Evolutionary conservation across 2,888 invertebrate species (phyloP).

Genomic region (Dermolepida albohirtum): DNA sequence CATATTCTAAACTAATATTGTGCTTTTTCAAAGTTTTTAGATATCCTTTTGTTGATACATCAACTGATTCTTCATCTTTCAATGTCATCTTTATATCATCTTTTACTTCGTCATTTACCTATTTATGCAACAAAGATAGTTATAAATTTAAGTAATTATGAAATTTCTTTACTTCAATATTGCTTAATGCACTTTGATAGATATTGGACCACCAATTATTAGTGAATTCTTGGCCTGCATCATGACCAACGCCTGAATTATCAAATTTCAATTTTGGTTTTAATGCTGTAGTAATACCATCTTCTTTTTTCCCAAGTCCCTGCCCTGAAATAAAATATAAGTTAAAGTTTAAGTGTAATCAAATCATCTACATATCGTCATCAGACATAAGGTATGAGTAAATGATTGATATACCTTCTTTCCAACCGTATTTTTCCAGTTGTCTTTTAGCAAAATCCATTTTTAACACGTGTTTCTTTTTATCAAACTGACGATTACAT

Average conservation of each 20-base stretch:
- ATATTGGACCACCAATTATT: slow-evolving; percentile 88
- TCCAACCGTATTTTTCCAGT: slow-evolving; percentile 83
- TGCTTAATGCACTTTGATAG: slow-evolving; percentile 79
- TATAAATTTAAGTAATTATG: slow-evolving; percentile 21
- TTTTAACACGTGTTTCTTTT: slow-evolving; percentile 41
- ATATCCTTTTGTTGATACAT: slow-evolving; percentile 61
- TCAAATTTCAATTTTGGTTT: slow-evolving; percentile 87
- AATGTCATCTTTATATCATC: slow-evolving; percentile 43
- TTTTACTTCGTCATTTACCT: slow-evolving; percentile 50
- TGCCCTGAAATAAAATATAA: slow-evolving; percentile 70
- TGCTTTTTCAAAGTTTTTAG: slow-evolving; percentile 57
- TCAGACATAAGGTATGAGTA: too few species aligned
- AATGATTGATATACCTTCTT: slow-evolving; percentile 66
- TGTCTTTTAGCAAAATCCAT: slow-evolving; percentile 81
- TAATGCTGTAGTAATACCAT: slow-evolving; percentile 81
- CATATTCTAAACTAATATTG: slow-evolving; percentile 60
- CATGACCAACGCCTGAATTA: slow-evolving; percentile 81
- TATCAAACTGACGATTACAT: not conserved
- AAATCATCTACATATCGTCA: too few species aligned
- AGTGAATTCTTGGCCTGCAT: slow-evolving; percentile 78
- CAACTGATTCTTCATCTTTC: slow-evolving; percentile 54
- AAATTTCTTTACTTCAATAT: slow-evolving; percentile 69
- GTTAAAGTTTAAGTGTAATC: not conserved
- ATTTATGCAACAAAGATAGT: slow-evolving; percentile 16
- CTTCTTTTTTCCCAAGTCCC: slow-evolving; percentile 85